These are phyloP conservation scores for Troides helena DNA, from an alignment of 2,888 invertebrate species.

Conservation along the genomic window DNA sequence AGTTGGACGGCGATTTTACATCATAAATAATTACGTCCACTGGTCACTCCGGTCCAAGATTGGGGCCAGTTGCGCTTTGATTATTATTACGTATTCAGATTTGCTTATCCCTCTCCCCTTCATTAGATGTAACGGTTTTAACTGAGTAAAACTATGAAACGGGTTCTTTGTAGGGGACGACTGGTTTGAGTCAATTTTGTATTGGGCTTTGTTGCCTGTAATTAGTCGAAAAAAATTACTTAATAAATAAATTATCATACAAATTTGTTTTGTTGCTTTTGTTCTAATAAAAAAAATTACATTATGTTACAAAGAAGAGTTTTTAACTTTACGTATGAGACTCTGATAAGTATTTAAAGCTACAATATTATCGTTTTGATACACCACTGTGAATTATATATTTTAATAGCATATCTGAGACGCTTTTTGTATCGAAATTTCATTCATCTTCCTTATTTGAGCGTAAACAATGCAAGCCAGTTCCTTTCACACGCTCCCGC, in stretches of 20 bases:
- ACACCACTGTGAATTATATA: too few relatives aligned
- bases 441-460: slow-evolving; percentile 76
- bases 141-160: slow-evolving; percentile 79
- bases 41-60: slow-evolving; percentile 65
- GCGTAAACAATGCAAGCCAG: slow-evolving; percentile 76
- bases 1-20: slow-evolving; percentile 68
- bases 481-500: slow-evolving; percentile 77
- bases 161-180: slow-evolving; percentile 70
- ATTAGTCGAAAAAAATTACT: slow-evolving; percentile 18
- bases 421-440: slow-evolving; percentile 57
- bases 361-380: too few relatives aligned
- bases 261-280: background rate
- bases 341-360: too few relatives aligned
- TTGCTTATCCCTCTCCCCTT: slow-evolving; percentile 76
- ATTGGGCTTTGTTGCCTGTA: slow-evolving; percentile 56
- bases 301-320: background rate
- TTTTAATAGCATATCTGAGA: slow-evolving; percentile 17
- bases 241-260: background rate
- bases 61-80: slow-evolving; percentile 73
- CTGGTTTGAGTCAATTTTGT: slow-evolving; percentile 63
- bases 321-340: too few relatives aligned
- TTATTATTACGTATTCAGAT: slow-evolving; percentile 69
- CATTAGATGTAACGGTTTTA: slow-evolving; percentile 80
- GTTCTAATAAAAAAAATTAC: background rate
- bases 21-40: slow-evolving; percentile 76